Base-by-base conservation (phyloP, 2,797 vertebrate species). In the Salarias fasciatus region DNA sequence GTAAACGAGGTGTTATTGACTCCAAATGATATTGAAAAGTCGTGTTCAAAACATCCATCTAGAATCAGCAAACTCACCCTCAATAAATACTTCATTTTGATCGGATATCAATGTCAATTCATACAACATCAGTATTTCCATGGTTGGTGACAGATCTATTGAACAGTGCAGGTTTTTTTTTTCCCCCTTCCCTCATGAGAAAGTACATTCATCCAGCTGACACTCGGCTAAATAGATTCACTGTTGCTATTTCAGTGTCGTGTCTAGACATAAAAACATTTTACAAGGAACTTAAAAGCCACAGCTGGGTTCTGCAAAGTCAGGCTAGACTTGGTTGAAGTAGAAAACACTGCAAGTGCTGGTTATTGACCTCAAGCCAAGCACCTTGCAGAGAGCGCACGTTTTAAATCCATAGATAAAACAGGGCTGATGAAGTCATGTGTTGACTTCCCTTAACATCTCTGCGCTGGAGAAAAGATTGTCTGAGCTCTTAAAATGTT, bases 191-290 rank as follows among this genome's bases (percentile, higher is more conserved):
- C 41, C 62, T 47, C 80, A 75, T 86, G 85, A 86, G 86, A 89
- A 87, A 81, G 70, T 74, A 38, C 71, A 64, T 57, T 72, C 59
- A 37, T 69, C 50, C 56, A 45, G 62, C 69, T 72, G 66, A 84
- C 76, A 72, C 53, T 82, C 63, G 51, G 70, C 77, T 77, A 73
- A 86, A 83, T 72, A 63, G 74, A 68, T 80, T 72, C 77, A 74
- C 57, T 50, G 63, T 63, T 80, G 77, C 89, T 88, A 87, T 92
- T 92, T 87, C 75, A 55, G 80, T 83, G 59, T 18, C 3, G 63
- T 5, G 91, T 92, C 90, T 92, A 91, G 88, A 92, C 86, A 41
- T 80, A 75, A 87, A 88, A 83, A 76, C 75, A 74, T 72, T 91
- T 89, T 82, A 87, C 77, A 53, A 69, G 77, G 69, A 63, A 82